phyloP scores from a whole-genome alignment of 2,888 invertebrate species.

The Dasysyrphus albostriatus region DNA sequence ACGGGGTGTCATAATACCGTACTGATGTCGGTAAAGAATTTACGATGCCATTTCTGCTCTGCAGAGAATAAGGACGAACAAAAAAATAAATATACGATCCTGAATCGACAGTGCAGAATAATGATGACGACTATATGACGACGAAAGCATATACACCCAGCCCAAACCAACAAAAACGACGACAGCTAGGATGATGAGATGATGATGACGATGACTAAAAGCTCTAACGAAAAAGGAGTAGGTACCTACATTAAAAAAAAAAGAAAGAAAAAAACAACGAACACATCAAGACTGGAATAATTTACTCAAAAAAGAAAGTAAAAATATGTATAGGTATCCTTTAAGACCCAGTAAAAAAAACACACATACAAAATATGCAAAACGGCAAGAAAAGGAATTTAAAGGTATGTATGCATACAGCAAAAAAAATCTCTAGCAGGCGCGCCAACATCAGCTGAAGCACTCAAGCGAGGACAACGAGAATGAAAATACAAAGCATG shows the following conservation, averaged over 20 bases:
- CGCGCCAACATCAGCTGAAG: slow-evolving; percentile 46
- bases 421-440: slow-evolving; percentile 43
- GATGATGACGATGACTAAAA: slow-evolving; percentile 48
- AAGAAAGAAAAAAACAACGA: background rate
- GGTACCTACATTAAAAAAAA: too few relatives aligned
- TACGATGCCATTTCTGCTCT: slow-evolving; percentile 40
- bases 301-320: slow-evolving; percentile 59
- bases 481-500: slow-evolving; percentile 34
- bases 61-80: slow-evolving; percentile 22
- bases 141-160: slow-evolving; percentile 14
- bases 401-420: background rate
- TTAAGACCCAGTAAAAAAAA: background rate
- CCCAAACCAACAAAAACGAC: slow-evolving; percentile 15
- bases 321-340: slow-evolving; percentile 19
- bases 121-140: slow-evolving; percentile 58
- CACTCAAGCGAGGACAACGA: slow-evolving; percentile 53
- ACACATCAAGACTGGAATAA: slow-evolving; percentile 60
- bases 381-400: slow-evolving; percentile 52
- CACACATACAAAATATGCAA: slow-evolving; percentile 19
- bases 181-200: slow-evolving; percentile 44
- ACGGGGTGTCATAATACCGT: slow-evolving; percentile 54
- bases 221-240: slow-evolving; percentile 27
- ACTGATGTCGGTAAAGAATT: slow-evolving; percentile 42
- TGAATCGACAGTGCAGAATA: slow-evolving; percentile 65
- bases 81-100: slow-evolving; percentile 39